phyloP scores from a whole-genome alignment of 2,113 vertebrate species.

The Melanerpes formicivorus region DNA sequence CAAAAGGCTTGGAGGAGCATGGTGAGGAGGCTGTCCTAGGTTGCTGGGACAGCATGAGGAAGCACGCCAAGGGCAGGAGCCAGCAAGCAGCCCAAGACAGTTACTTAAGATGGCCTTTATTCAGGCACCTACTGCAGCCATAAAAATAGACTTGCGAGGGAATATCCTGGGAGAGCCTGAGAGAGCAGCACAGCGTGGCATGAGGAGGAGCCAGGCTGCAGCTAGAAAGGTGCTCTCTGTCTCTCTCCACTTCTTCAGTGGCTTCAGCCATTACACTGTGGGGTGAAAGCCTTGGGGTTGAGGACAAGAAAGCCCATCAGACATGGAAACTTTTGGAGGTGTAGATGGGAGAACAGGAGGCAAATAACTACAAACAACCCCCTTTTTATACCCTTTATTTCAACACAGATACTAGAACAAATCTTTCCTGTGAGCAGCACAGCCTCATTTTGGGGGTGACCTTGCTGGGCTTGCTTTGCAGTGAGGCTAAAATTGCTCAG shows the following conservation, averaged over 20 bases:
- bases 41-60: background rate
- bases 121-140: background rate
- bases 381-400: background rate
- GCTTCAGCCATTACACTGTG: fast-evolving
- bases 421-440: background rate
- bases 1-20: fast-evolving
- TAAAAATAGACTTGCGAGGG: background rate
- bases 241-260: background rate
- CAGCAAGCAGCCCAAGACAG: background rate
- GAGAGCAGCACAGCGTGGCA: background rate
- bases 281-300: background rate
- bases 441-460: background rate
- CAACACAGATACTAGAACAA: background rate
- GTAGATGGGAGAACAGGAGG: background rate
- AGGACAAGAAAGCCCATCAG: background rate
- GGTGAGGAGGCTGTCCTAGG: background rate
- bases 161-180: background rate
- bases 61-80: fast-evolving
- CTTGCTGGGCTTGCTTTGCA: background rate
- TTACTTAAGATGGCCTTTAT: background rate
- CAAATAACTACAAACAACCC: background rate
- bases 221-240: background rate
- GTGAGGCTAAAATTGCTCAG: background rate
- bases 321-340: fast-evolving
- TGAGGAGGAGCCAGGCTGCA: background rate